phyloP scores from a whole-genome alignment of 2,888 invertebrate genomes.

The Rugalucina vietnamica region DNA sequence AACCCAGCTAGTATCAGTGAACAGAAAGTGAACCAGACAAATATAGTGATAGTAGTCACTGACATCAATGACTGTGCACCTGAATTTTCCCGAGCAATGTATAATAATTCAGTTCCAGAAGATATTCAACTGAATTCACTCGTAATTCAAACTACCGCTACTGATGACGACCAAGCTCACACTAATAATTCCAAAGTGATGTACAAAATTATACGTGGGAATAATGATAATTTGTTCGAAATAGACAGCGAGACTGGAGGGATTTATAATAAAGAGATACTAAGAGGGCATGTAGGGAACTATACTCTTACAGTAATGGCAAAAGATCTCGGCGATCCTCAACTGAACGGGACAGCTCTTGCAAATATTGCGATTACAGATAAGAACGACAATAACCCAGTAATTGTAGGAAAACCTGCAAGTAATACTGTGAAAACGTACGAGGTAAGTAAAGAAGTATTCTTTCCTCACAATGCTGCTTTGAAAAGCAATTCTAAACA shows the following conservation, averaged over 20 bases:
- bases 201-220: not conserved
- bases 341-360: conserved; percentile 2
- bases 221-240: conserved; percentile 16
- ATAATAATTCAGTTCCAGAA: conserved; percentile 24
- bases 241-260: conserved; percentile 28
- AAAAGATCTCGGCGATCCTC: conserved; percentile 37
- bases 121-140: not conserved
- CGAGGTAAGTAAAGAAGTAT: conserved; percentile 37
- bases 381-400: conserved; percentile 47
- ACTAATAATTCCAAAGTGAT: conserved; percentile 28
- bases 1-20: conserved; percentile 22
- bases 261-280: conserved; percentile 34
- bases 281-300: conserved; percentile 25
- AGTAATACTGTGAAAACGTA: conserved; percentile 32
- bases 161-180: conserved; percentile 28
- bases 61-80: conserved; percentile 58
- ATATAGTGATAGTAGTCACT: conserved; percentile 21
- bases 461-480: too few relatives aligned
- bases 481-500: too few relatives aligned
- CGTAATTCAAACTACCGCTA: conserved; percentile 25
- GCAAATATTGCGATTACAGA: conserved; percentile 41
- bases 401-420: conserved; percentile 19
- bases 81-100: conserved; percentile 13
- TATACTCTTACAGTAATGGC: conserved; percentile 34
- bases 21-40: conserved; percentile 6